Conservation (phyloP, 2,797 vertebrate species). For the Heliangelus exortis region DNA sequence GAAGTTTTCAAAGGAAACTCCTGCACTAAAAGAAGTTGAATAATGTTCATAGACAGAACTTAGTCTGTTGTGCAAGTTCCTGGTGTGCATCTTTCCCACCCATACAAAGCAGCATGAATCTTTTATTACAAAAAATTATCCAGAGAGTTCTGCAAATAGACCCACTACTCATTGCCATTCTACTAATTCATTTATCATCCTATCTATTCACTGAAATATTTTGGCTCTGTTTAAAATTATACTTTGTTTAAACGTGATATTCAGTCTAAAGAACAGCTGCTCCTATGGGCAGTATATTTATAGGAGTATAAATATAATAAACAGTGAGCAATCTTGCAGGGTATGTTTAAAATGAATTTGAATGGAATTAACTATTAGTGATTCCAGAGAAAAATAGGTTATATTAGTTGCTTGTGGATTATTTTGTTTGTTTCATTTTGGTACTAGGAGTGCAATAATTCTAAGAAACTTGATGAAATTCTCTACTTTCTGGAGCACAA, state of each 20-base stretch:
- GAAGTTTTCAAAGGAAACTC: not conserved
- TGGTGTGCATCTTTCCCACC: not conserved
- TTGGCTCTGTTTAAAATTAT: not conserved
- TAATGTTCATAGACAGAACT: not conserved
- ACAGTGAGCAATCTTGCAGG: not conserved
- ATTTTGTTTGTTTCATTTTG: not conserved
- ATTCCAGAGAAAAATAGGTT: not conserved
- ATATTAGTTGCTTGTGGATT: not conserved
- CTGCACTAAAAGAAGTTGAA: not conserved
- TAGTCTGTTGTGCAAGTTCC: not conserved
- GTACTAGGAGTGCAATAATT: not conserved
- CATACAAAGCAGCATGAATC: not conserved
- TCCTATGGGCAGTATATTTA: fast-evolving
- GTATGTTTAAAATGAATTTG: not conserved
- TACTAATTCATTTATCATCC: not conserved
- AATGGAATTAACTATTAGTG: not conserved
- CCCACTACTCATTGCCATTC: not conserved
- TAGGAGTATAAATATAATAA: not conserved
- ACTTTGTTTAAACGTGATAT: not conserved
- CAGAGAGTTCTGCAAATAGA: not conserved
- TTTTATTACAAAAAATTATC: not conserved
- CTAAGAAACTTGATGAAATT: not conserved
- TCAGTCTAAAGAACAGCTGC: not conserved
- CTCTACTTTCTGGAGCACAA: not conserved
- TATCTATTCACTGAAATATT: not conserved